Percentiles rank a stretch among this genome's conserved stretches.
These are phyloP conservation scores for Standfussiana lucernea DNA, from an alignment of 2,888 invertebrate species.

Conservation along the genomic window DNA sequence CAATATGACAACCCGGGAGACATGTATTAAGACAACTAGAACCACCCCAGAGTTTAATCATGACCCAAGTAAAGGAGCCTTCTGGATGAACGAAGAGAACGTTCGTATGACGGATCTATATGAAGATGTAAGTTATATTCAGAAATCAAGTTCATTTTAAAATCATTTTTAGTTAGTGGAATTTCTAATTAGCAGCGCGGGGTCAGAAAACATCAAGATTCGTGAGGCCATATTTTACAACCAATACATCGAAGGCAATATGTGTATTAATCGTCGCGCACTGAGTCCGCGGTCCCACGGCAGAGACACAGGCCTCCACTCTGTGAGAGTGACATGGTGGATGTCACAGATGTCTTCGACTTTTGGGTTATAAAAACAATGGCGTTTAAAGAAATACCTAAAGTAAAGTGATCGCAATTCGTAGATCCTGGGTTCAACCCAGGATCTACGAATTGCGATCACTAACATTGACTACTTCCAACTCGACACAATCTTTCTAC, in stretches of 20 bases:
- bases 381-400: too few species aligned
- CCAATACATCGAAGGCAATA: not conserved
- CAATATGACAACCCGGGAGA: slow-evolving; percentile 38
- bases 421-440: too few species aligned
- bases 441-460: too few species aligned
- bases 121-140: slow-evolving; percentile 9
- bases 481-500: too few species aligned
- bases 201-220: not conserved
- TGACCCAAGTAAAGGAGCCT: slow-evolving; percentile 13
- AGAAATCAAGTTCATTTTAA: not conserved
- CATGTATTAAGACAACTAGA: slow-evolving; percentile 7
- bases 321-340: too few species aligned
- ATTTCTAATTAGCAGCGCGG: not conserved
- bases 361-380: too few species aligned
- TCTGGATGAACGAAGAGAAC: slow-evolving; percentile 25
- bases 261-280: not conserved
- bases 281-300: too few species aligned
- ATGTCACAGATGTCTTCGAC: too few species aligned
- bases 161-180: not conserved
- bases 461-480: too few species aligned
- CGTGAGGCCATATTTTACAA: not conserved
- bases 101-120: slow-evolving; percentile 20
- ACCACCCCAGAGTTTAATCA: not conserved
- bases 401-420: too few species aligned
- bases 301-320: too few species aligned